Conservation (phyloP, 64 coral and sea anemone species). For the Pocillopora verrucosa region DNA sequence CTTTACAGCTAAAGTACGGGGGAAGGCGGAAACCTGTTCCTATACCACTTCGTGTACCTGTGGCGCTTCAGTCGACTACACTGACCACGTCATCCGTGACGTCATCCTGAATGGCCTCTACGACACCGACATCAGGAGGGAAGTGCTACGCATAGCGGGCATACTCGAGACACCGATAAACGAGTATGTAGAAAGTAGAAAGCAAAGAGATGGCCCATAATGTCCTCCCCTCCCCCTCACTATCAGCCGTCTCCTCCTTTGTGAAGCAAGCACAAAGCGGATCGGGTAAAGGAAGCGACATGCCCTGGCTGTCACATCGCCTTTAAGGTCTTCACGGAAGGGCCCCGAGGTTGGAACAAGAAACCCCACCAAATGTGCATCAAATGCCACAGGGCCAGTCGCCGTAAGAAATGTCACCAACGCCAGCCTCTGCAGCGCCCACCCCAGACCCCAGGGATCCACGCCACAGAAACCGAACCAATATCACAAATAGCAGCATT, state of each 20-base stretch:
- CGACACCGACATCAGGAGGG: no score
- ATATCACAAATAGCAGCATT: constrained; percentile 52
- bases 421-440: not conserved
- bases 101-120: no score
- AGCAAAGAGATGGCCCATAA: no score
- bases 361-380: constrained; percentile 53
- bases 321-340: constrained; percentile 66
- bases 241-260: not conserved
- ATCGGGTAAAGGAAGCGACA: not conserved
- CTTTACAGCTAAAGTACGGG: constrained; percentile 45
- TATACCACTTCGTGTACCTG: no score
- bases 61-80: no score
- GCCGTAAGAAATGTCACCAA: constrained; percentile 26
- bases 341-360: constrained; percentile 53
- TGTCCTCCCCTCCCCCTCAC: constrained; percentile 13
- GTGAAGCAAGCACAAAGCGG: not conserved
- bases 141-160: no score
- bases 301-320: not conserved
- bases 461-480: constrained; percentile 45
- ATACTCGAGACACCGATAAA: no score
- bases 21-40: no score
- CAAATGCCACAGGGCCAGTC: constrained; percentile 37
- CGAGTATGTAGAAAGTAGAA: no score
- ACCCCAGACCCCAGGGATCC: not conserved
- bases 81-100: no score